Evolutionary conservation across 2,797 vertebrate species (phyloP), one percentile per base, ranked within the genome.

Genomic region (Poecilia wingei): DNA sequence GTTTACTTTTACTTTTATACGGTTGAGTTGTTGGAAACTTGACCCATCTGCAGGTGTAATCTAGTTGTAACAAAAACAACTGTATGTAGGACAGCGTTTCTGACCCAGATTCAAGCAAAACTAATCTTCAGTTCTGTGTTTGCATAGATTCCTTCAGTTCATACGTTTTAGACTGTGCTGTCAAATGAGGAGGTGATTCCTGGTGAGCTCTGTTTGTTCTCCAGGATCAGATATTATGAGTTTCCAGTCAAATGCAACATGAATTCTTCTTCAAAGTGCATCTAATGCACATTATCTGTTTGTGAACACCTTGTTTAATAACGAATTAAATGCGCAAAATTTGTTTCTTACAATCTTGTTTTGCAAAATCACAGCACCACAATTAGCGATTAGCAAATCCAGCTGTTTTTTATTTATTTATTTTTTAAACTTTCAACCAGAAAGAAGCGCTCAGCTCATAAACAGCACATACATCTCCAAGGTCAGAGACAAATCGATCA

Each of bases 81-180:
- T 55, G 79, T 77, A 79, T 81, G 61, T 89, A 39, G 86, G 87
- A 79, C 84, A 75, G 55, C 59, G 75, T 45, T 8, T 75, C 73
- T 86, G 83, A 86, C 82, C 82, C 76, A 89, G 73, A 87, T 89
- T 83, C 76, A 46, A 70, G 13, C 18, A 80, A 33, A n/a, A 81
- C 76, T 73, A 79, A 66, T 70, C 72, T 80, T 55, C 55, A 77
- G 43, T 46, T 82, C 45, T 76, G 36, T 72, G 25, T 82, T 66
- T 80, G 55, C 18, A 55, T 74, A n/a, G 39, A 70, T 74, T 81
- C 51, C 39, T 76, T 25, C 8, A 69, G 46, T 72, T 55, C 16
- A 41, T 70, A 69, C 31, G 18, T 20, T 14, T 71, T 41, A 33
- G 2, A 68, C 2, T 6, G 18, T 33, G 4, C 31, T 68, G 74